These are phyloP conservation scores for Zoanthus solanderi DNA, from an alignment of 92 coral and sea anemone species.

Conservation along the genomic window DNA sequence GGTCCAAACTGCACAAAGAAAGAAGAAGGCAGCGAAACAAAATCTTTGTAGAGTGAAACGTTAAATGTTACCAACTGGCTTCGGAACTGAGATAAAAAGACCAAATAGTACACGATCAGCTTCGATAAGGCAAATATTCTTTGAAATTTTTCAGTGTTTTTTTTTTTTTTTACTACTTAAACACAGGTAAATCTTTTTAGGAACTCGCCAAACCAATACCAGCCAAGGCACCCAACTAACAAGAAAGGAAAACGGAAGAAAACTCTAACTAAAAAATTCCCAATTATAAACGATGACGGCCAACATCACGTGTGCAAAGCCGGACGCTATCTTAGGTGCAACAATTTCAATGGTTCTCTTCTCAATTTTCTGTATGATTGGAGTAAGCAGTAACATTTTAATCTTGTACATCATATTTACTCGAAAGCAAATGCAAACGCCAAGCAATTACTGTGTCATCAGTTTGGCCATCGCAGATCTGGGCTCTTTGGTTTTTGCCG, in stretches of 20 bases:
- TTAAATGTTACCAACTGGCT: background rate
- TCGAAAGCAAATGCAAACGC: conserved; percentile 27
- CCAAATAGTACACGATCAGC: too few species aligned
- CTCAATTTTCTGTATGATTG: background rate
- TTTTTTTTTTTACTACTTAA: too few species aligned
- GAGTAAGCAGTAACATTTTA: conserved; percentile 8
- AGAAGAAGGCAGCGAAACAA: background rate
- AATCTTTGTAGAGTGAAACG: background rate
- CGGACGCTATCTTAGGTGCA: background rate
- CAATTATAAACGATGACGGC: background rate
- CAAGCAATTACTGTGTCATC: conserved; percentile 34
- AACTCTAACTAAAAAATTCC: background rate
- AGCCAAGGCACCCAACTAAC: too few species aligned
- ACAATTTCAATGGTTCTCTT: background rate
- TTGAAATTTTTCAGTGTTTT: too few species aligned
- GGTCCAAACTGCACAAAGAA: background rate
- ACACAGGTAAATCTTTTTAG: too few species aligned
- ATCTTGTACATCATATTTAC: background rate
- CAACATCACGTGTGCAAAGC: conserved; percentile 13
- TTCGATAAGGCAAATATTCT: too few species aligned
- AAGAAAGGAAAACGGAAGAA: background rate
- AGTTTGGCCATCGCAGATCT: conserved; percentile 31
- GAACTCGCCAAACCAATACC: too few species aligned
- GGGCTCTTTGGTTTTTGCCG: background rate
- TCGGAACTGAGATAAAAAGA: too few species aligned